Base-by-base conservation (phyloP, 2,888 invertebrate species). In the Osedax fenrisi region DNA sequence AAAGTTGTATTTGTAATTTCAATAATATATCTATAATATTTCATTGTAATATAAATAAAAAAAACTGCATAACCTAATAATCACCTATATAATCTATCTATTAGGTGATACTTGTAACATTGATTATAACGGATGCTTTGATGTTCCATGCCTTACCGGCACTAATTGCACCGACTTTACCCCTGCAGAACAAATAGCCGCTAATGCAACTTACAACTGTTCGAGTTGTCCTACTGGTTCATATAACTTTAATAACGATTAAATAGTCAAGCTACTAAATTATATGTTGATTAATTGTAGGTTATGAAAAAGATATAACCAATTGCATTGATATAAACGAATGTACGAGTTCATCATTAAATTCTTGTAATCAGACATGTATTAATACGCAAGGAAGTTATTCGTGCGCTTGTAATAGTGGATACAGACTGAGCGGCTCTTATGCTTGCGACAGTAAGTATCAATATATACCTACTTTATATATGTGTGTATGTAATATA, bases 151-250 rank as follows among this genome's bases (percentile, higher is more conserved):
- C 25, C 27, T 61, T 21, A 27, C 17, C 10, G 75, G 75, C 13
- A 72, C 64, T 23, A 61, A 75, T 26, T 75, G 75, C 24, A 62
- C 62, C 0, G 75, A 75, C 27, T 41, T 75, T 27, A 26, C 27
- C 24, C 75, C 75, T 0, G 64, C 25, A 13, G 75, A 75, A 26
- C 26, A 75, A 24, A 62, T 27, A 22, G 3, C 0, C 1, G 23
- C 22, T 27, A 64, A 69, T 22, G 21, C 25, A 24, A 56, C 64
- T n/a, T 75, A 61, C 41, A 74, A 74, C 70, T 74, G 74, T 69
- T 17, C 26, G 13, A 26, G n/a, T 59, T 74, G 74, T 70, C 74
- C 74, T 2, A 1, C 69, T 2, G 74, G 74, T 22, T 69, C 25
- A 68, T 68, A 68, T 68, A 68, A 3, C 3, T 68, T 24, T 25